These are phyloP conservation scores for Lamproptera curius DNA, from an alignment of 2,888 invertebrate species.

Conservation along the genomic window DNA sequence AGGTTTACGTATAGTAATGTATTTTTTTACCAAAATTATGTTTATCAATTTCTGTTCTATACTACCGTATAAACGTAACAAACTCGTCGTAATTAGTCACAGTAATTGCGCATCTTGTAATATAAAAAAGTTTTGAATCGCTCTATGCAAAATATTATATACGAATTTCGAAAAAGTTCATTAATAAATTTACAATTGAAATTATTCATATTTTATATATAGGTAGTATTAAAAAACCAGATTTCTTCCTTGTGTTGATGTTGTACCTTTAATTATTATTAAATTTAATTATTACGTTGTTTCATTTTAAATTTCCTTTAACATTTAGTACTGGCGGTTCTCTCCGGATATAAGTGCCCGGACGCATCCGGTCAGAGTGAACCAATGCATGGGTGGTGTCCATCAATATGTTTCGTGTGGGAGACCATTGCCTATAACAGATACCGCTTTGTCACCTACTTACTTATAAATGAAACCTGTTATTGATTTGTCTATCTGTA, in stretches of 20 bases:
- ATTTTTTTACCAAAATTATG: too few relatives aligned
- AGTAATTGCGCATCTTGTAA: not conserved
- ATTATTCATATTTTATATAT: too few relatives aligned
- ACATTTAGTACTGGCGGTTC: too few relatives aligned
- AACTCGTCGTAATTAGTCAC: not conserved
- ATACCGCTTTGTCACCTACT: constrained; percentile 6
- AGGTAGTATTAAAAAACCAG: too few relatives aligned
- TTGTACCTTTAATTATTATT: too few relatives aligned
- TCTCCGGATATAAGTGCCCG: constrained; percentile 4
- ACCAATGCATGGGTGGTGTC: not conserved
- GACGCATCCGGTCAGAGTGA: constrained; percentile 2
- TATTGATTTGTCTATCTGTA: not conserved
- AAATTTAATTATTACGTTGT: too few relatives aligned
- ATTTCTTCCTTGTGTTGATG: too few relatives aligned
- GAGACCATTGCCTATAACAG: constrained; percentile 3
- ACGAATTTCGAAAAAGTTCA: not conserved
- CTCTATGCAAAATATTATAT: not conserved
- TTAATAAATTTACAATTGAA: not conserved
- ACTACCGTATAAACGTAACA: too few relatives aligned
- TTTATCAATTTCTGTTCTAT: too few relatives aligned
- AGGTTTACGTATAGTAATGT: too few relatives aligned
- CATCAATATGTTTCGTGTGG: not conserved
- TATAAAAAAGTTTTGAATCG: too few relatives aligned
- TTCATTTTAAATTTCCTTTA: too few relatives aligned
- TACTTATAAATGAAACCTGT: constrained; percentile 8